Conservation (phyloP, 2,888 invertebrate genomes). For the Tenthredo amoena region DNA sequence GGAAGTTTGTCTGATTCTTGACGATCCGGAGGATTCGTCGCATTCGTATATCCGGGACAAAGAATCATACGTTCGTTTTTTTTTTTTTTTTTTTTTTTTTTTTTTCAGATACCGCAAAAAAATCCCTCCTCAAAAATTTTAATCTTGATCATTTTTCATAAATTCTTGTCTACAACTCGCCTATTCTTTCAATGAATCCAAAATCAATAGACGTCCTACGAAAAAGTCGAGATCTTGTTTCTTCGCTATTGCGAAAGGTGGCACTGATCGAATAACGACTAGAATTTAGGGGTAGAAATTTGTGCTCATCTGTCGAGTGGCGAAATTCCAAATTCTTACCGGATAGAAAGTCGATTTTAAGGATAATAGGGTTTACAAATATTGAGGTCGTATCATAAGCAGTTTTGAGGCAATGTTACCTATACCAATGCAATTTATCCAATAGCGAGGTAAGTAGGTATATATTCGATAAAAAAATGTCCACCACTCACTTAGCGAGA, state of each 20-base stretch:
- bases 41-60: not conserved
- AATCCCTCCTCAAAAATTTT: not conserved
- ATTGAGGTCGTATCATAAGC: not conserved
- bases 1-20: not conserved
- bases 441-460: not conserved
- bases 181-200: not conserved
- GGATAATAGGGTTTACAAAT: not conserved
- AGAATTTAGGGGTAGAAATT: not conserved
- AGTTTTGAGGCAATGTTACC: not conserved
- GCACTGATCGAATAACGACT: slow-evolving; percentile 12
- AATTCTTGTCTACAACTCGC: not conserved
- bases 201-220: not conserved
- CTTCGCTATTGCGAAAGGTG: slow-evolving; percentile 14
- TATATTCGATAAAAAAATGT: not conserved
- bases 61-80: not conserved
- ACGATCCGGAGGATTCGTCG: not conserved
- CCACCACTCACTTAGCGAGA: slow-evolving; percentile 32
- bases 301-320: not conserved
- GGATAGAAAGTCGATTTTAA: not conserved
- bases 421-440: slow-evolving; percentile 17
- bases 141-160: not conserved
- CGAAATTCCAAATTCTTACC: not conserved
- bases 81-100: not conserved
- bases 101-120: not conserved
- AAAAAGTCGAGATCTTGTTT: not conserved